phyloP scores from a whole-genome alignment of 2,113 vertebrate genomes.

The Rafetus swinhoei region DNA sequence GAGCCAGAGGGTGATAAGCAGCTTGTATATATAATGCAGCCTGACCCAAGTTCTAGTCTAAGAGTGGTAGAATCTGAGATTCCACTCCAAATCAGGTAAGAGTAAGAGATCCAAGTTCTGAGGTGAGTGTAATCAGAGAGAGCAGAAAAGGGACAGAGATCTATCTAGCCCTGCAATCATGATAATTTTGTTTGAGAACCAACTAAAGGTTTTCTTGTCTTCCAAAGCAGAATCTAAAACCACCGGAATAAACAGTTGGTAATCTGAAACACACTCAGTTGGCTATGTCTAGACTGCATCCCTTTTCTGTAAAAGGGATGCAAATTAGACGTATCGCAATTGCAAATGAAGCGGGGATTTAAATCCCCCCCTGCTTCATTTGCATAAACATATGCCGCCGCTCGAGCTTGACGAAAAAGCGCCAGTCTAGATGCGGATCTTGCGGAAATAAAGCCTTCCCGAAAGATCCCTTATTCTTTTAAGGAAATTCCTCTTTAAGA shows the following conservation, averaged over 20 bases:
- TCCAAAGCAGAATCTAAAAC: not conserved
- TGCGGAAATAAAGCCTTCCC: too few relatives aligned
- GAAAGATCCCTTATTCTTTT: too few relatives aligned
- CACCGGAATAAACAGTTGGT: not conserved
- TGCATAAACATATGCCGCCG: too few relatives aligned
- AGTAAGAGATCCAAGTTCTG: not conserved
- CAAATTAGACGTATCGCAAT: too few relatives aligned
- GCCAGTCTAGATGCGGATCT: too few relatives aligned
- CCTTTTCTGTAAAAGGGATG: too few relatives aligned
- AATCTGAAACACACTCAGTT: not conserved
- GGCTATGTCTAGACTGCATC: too few relatives aligned
- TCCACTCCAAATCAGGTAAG: not conserved
- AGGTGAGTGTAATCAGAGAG: not conserved
- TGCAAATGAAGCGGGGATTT: too few relatives aligned
- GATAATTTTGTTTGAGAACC: not conserved
- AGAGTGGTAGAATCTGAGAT: too few relatives aligned
- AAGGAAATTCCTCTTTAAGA: too few relatives aligned
- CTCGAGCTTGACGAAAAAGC: too few relatives aligned
- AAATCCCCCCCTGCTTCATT: too few relatives aligned
- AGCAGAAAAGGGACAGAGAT: not conserved
- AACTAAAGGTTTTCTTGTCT: not conserved
- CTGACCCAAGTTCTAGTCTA: not conserved
- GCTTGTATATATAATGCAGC: not conserved
- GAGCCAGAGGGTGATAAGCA: not conserved
- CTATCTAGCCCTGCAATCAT: not conserved